A percentile compares a stretch with the other conserved stretches of the same genome.
Conservation (phyloP, 2,113 vertebrate species). For the Ailurus styani region DNA sequence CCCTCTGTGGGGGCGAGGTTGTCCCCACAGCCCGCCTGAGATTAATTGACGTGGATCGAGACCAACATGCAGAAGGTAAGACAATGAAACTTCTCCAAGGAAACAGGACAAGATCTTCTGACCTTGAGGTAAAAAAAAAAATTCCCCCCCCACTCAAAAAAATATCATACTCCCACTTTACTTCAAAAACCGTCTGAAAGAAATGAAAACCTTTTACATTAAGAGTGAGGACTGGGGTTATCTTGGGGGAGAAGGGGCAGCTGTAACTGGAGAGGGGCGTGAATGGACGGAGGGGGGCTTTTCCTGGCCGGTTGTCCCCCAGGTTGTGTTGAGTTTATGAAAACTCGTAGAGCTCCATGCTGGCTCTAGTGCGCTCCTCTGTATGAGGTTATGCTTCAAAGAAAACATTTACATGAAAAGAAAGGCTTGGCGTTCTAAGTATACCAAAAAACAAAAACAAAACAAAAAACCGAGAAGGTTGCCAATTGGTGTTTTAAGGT, state of each 20-base stretch:
- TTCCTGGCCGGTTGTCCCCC: neutral
- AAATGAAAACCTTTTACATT: neutral
- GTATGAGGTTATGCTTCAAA: neutral
- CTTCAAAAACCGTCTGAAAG: constrained; percentile 80
- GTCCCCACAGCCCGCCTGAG: too few species aligned
- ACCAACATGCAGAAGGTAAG: neutral
- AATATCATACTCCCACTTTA: constrained; percentile 83
- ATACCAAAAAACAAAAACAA: constrained; percentile 78
- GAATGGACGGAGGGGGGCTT: neutral
- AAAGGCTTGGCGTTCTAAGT: constrained; percentile 75
- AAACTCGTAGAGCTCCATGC: neutral
- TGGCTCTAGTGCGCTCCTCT: neutral
- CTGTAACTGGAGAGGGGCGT: neutral
- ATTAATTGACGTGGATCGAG: too few species aligned
- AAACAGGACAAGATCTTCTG: neutral
- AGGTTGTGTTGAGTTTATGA: too few species aligned
- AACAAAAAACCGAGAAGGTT: constrained; percentile 67
- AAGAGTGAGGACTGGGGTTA: neutral
- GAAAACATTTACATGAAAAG: neutral
- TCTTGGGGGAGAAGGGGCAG: neutral
- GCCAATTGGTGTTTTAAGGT: constrained; percentile 76
- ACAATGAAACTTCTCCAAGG: neutral
- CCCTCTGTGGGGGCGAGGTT: fast-evolving
- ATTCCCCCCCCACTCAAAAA: constrained; percentile 71
- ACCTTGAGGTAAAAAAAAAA: neutral